Evolutionary conservation across 2,888 invertebrate species (phyloP).

Genomic region (Tolmerus cingulatus): DNA sequence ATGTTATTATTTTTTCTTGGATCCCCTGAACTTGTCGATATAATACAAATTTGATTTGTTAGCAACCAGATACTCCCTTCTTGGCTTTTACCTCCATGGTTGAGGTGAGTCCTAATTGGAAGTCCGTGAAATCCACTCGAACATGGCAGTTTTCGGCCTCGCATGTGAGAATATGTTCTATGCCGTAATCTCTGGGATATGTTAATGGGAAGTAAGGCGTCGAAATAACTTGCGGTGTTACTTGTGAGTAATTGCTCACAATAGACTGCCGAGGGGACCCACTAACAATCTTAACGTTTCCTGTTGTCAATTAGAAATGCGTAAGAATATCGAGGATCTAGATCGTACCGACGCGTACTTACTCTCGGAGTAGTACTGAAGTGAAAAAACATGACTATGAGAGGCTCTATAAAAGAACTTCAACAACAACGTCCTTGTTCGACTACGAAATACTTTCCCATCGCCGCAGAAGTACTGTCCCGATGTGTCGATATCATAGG

Average conservation of each 20-base stretch:
- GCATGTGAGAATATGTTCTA: conserved; percentile 72
- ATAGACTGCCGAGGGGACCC: conserved; percentile 63
- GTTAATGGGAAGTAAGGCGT: conserved; percentile 75
- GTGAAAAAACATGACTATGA: conserved; percentile 70
- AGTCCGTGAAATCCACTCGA: conserved; percentile 73
- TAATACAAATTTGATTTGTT: too few species aligned
- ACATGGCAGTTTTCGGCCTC: conserved; percentile 68
- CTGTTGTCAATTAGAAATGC: conserved; percentile 57
- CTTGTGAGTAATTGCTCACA: conserved; percentile 59
- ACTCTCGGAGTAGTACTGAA: conserved; percentile 73
- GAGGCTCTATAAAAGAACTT: conserved; percentile 68
- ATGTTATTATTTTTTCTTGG: too few species aligned
- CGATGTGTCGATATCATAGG: conserved; percentile 68
- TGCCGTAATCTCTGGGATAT: conserved; percentile 72
- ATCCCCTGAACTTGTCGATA: too few species aligned
- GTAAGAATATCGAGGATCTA: background rate
- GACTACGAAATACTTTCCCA: conserved; percentile 67
- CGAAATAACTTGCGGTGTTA: conserved; percentile 65
- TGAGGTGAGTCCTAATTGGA: conserved; percentile 71
- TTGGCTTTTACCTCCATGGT: conserved; percentile 68
- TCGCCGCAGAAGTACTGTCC: conserved; percentile 70
- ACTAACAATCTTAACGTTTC: conserved; percentile 67
- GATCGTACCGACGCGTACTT: conserved; percentile 54
- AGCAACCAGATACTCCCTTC: background rate
- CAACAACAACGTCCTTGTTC: conserved; percentile 69